Percentiles rank a stretch among this genome's conserved stretches.
Evolutionary conservation across 1,140 invertebrate genomes (phyloP).

Genomic region (Neotoxoptera formosana): DNA sequence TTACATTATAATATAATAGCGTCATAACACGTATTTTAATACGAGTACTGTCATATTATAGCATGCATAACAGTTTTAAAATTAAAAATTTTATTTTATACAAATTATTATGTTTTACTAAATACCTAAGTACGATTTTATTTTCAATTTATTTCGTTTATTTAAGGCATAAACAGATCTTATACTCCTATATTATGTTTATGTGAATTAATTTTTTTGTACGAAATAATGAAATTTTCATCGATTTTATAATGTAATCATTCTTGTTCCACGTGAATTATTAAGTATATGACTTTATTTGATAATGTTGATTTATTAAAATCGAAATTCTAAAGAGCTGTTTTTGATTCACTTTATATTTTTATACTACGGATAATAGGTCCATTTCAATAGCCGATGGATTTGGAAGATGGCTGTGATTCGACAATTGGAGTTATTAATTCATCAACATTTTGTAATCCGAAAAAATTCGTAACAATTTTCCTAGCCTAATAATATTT

Average conservation of each 20-base stretch:
- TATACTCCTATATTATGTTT: too few relatives aligned
- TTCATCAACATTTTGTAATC: not conserved
- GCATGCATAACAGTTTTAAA: too few relatives aligned
- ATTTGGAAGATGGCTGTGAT: not conserved
- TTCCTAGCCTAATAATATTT: too few relatives aligned
- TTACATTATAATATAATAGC: not conserved
- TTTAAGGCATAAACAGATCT: too few relatives aligned
- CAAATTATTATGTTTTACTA: not conserved
- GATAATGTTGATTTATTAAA: not conserved
- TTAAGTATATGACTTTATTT: not conserved
- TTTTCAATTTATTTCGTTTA: not conserved
- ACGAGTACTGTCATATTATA: not conserved
- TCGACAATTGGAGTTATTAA: not conserved
- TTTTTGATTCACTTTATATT: not conserved
- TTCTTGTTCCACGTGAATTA: not conserved
- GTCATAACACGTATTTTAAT: not conserved
- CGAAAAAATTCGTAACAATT: too few relatives aligned
- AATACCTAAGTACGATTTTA: not conserved
- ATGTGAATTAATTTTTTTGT: too few relatives aligned
- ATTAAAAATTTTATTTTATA: too few relatives aligned
- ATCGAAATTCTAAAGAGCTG: not conserved
- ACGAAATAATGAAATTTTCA: not conserved
- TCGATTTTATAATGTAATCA: not conserved
- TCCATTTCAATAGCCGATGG: not conserved
- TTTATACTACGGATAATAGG: not conserved